A percentile compares a stretch with the other conserved stretches of the same genome.
phyloP scores from a whole-genome alignment of 1,140 invertebrate genomes.

The Arion vulgaris region DNA sequence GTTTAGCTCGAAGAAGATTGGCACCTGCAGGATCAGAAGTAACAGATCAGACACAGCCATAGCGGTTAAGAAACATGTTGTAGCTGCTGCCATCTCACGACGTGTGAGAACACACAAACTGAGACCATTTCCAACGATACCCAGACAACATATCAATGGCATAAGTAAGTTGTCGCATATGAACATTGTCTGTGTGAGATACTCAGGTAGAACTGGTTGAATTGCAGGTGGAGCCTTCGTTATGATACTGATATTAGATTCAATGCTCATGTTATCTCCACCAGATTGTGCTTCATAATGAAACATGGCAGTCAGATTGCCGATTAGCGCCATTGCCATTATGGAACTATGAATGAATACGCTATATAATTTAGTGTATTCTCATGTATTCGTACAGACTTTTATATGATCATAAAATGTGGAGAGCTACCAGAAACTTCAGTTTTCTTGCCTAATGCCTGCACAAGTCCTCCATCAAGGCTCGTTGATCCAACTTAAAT shows the following conservation, averaged over 20 bases:
- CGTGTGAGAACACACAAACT: conserved; percentile 88
- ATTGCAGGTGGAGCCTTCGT: background rate
- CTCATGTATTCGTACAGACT: too few relatives aligned
- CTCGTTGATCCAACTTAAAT: too few relatives aligned
- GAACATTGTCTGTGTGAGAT: conserved; percentile 34
- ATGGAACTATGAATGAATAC: background rate
- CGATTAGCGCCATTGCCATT: background rate
- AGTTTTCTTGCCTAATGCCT: too few relatives aligned
- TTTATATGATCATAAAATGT: too few relatives aligned
- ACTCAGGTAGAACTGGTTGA: conserved; percentile 33
- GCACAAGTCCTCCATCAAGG: too few relatives aligned
- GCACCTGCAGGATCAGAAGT: conserved; percentile 50
- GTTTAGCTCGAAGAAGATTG: conserved; percentile 44
- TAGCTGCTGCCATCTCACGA: conserved; percentile 92
- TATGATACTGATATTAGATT: background rate
- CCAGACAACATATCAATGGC: conserved; percentile 85
- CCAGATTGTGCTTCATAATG: background rate
- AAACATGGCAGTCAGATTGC: background rate
- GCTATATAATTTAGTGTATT: too few relatives aligned
- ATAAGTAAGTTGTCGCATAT: conserved; percentile 68
- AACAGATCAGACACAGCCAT: conserved; percentile 87
- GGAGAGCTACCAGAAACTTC: too few relatives aligned
- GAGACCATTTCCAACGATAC: conserved; percentile 89
- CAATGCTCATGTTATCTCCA: background rate
- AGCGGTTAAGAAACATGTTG: conserved; percentile 91